These are phyloP conservation scores for Poecilia wingei DNA, from an alignment of 2,797 vertebrate species.

Conservation along the genomic window DNA sequence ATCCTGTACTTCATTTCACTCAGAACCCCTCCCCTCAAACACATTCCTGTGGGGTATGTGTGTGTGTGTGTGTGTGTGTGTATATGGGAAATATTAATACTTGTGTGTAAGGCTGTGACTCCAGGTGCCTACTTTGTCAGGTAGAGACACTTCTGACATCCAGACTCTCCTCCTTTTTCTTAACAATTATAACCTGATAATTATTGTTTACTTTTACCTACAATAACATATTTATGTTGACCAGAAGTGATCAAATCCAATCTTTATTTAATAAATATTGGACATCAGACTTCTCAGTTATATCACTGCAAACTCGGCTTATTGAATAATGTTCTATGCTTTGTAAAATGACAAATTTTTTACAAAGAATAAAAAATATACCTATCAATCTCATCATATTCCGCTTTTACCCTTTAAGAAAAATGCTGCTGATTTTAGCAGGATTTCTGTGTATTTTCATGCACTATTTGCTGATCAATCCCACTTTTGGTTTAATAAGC, in stretches of 20 bases:
- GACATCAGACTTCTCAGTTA: not conserved
- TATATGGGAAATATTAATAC: slow-evolving; percentile 6
- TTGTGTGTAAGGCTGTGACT: slow-evolving; percentile 14
- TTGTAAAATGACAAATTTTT: not conserved
- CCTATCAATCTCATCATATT: not conserved
- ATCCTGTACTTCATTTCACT: slow-evolving; percentile 63
- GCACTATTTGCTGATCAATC: not conserved
- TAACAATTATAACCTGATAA: not conserved
- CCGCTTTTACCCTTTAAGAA: not conserved
- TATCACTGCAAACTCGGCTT: not conserved
- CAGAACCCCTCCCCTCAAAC: slow-evolving; percentile 10
- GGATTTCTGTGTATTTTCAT: not conserved
- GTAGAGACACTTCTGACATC: not conserved
- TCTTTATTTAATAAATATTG: not conserved
- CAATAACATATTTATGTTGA: not conserved
- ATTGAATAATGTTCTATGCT: not conserved
- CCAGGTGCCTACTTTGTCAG: not conserved
- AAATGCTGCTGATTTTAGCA: not conserved
- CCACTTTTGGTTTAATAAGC: not conserved
- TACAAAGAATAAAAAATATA: not conserved
- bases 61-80: not conserved
- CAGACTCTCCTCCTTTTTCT: too few relatives aligned
- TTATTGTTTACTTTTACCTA: not conserved
- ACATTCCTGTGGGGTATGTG: slow-evolving; percentile 34
- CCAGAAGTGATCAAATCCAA: not conserved